Conservation (phyloP, 2,113 vertebrate species). For the Galemys pyrenaicus region DNA sequence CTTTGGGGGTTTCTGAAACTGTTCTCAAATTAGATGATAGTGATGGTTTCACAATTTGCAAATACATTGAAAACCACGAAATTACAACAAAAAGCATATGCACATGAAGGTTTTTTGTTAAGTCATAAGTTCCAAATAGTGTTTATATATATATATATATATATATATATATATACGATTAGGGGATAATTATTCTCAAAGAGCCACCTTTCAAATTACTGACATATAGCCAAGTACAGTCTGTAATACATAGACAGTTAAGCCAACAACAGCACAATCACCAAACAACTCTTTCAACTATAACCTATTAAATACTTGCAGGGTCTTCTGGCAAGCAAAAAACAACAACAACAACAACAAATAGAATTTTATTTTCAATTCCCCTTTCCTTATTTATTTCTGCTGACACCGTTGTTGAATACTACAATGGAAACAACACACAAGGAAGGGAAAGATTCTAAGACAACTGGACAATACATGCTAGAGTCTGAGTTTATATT, state of each 20-base stretch:
- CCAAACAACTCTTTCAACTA: background rate
- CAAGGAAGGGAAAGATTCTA: background rate
- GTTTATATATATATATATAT: background rate
- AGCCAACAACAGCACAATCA: background rate
- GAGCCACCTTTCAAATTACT: background rate
- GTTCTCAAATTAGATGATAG: constrained; percentile 24
- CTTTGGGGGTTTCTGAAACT: background rate
- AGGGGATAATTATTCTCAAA: constrained; percentile 21
- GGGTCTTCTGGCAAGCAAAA: constrained; percentile 19
- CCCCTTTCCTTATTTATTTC: too few species aligned
- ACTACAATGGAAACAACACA: background rate
- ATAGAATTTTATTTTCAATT: background rate
- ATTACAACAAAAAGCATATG: constrained; percentile 30
- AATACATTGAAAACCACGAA: constrained; percentile 2
- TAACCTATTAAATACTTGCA: constrained; percentile 1
- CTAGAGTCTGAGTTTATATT: background rate
- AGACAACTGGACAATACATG: background rate
- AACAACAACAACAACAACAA: background rate
- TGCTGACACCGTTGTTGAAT: background rate
- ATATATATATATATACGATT: background rate
- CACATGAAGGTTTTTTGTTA: background rate
- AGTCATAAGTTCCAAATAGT: background rate
- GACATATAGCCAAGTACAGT: background rate
- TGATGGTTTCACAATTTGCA: background rate
- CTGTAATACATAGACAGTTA: background rate